Evolutionary conservation across 2,113 vertebrate genomes (phyloP).

Genomic region (Pelobates fuscus): DNA sequence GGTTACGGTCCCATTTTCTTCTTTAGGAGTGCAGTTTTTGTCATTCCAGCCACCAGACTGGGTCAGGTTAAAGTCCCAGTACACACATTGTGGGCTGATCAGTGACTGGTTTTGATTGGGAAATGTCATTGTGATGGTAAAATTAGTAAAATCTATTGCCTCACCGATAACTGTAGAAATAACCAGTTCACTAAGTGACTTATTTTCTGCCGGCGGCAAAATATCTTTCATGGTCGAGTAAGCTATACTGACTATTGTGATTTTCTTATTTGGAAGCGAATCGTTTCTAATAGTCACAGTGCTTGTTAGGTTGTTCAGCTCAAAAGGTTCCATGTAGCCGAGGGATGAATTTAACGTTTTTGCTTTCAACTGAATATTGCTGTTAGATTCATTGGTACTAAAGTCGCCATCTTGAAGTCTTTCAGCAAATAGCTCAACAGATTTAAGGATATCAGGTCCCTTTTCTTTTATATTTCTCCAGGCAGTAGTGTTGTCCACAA

Average conservation of each 20-base stretch:
- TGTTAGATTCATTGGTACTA: slow-evolving; percentile 15
- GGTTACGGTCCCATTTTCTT: not conserved
- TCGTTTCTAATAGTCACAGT: slow-evolving; percentile 52
- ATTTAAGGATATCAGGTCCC: slow-evolving; percentile 64
- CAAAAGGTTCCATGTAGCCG: slow-evolving; percentile 57
- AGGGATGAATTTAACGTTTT: not conserved
- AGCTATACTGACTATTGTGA: slow-evolving; percentile 63
- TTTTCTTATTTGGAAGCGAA: slow-evolving; percentile 35
- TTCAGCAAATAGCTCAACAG: slow-evolving; percentile 68
- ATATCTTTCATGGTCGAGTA: slow-evolving; percentile 65
- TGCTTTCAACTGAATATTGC: slow-evolving; percentile 61
- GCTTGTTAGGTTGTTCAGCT: slow-evolving; percentile 57
- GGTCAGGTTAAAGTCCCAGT: slow-evolving; percentile 65
- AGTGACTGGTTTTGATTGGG: slow-evolving; percentile 41
- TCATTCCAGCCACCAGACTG: slow-evolving; percentile 58
- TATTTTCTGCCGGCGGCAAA: slow-evolving; percentile 25
- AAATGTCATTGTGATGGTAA: slow-evolving; percentile 70
- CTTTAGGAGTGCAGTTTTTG: slow-evolving; percentile 54
- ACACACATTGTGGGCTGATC: slow-evolving; percentile 64
- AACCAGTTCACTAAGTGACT: slow-evolving; percentile 60
- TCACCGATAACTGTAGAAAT: slow-evolving; percentile 65
- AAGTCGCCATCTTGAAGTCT: slow-evolving; percentile 28
- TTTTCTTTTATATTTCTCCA: not conserved
- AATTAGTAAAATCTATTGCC: not conserved
- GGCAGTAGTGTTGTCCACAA: slow-evolving; percentile 62